These are phyloP conservation scores for Leptinotarsa peninsularis DNA, from an alignment of 2,888 invertebrate genomes.

Conservation along the genomic window DNA sequence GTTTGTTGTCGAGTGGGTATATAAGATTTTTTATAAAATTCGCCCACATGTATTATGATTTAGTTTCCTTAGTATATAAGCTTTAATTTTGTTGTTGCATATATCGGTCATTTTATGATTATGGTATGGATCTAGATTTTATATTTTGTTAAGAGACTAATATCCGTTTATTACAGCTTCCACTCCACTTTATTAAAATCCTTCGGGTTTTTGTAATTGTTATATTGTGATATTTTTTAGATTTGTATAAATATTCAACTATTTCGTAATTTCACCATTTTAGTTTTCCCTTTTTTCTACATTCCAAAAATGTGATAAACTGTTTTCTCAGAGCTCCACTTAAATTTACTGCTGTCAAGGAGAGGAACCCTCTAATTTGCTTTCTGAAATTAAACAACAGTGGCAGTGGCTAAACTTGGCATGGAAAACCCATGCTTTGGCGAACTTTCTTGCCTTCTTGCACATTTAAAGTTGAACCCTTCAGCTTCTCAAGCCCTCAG, in stretches of 20 bases:
- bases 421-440: too few relatives aligned
- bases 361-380: too few relatives aligned
- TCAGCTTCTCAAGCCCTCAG: too few relatives aligned
- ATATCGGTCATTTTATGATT: background rate
- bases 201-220: conserved; percentile 11
- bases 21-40: background rate
- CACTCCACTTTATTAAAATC: background rate
- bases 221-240: conserved; percentile 21
- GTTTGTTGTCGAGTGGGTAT: conserved; percentile 6
- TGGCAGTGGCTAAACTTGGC: too few relatives aligned
- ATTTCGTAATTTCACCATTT: background rate
- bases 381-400: too few relatives aligned
- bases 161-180: background rate
- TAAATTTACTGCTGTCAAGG: background rate
- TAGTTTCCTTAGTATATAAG: conserved; percentile 6
- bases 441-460: too few relatives aligned
- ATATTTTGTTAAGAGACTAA: conserved; percentile 15
- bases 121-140: conserved; percentile 14
- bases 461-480: background rate
- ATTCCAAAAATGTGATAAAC: conserved; percentile 37
- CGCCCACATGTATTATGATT: background rate
- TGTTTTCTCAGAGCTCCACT: conserved; percentile 7
- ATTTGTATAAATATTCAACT: background rate
- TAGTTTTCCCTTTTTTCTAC: conserved; percentile 23
- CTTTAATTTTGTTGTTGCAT: conserved; percentile 13